These are phyloP conservation scores for Anguilla obscura DNA, from an alignment of 2,797 vertebrate genomes.

Conservation along the genomic window DNA sequence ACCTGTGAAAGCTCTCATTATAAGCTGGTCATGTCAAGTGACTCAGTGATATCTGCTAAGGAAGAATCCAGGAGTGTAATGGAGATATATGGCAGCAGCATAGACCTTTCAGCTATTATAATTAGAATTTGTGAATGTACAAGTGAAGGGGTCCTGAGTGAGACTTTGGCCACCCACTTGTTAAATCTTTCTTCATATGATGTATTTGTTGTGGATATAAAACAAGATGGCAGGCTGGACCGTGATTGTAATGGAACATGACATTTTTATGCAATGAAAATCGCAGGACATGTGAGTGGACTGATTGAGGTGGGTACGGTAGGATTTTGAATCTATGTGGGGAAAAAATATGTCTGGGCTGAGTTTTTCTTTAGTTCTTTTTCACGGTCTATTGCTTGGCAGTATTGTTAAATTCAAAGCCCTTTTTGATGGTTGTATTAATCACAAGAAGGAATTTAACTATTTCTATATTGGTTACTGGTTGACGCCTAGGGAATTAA, in stretches of 20 bases:
- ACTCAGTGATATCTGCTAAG: not conserved
- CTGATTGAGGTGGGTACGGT: slow-evolving; percentile 15
- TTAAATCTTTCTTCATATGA: slow-evolving; percentile 26
- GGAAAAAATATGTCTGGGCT: slow-evolving; percentile 63
- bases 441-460: slow-evolving; percentile 43
- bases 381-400: slow-evolving; percentile 65
- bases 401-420: slow-evolving; percentile 61
- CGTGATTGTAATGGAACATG: slow-evolving; percentile 27
- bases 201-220: slow-evolving; percentile 37
- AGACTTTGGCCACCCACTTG: slow-evolving; percentile 34
- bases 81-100: not conserved
- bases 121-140: not conserved
- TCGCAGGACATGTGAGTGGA: slow-evolving; percentile 24
- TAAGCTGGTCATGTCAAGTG: not conserved
- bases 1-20: not conserved
- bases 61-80: not conserved
- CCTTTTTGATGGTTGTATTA: slow-evolving; percentile 62
- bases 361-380: slow-evolving; percentile 59
- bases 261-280: slow-evolving; percentile 24
- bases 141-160: not conserved
- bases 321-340: slow-evolving; percentile 39
- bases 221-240: slow-evolving; percentile 22
- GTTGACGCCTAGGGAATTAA: slow-evolving; percentile 64
- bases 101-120: not conserved
- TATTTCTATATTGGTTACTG: slow-evolving; percentile 48